Evolutionary conservation across 2,888 invertebrate species (phyloP).

Genomic region (Smittia sp.): DNA sequence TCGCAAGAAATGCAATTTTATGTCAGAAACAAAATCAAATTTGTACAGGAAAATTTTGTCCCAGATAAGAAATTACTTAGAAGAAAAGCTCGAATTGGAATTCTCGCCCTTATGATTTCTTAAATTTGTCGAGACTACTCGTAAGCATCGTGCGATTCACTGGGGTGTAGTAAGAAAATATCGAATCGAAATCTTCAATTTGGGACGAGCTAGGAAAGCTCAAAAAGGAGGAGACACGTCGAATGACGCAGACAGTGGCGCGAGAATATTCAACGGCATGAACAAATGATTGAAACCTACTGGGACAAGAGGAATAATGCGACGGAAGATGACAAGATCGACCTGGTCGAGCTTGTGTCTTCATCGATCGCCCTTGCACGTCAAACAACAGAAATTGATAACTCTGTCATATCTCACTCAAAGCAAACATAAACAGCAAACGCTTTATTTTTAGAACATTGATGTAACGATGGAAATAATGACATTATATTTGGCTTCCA

Average conservation of each 20-base stretch:
- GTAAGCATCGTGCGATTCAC: not conserved
- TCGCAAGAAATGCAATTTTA: not conserved
- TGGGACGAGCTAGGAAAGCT: not conserved
- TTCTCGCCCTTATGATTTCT: not conserved
- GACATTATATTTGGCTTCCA: not conserved
- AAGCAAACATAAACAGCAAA: not conserved
- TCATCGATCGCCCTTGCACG: not conserved
- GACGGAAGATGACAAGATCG: not conserved
- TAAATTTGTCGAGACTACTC: not conserved
- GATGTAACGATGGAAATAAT: conserved; percentile 4
- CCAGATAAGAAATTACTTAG: not conserved
- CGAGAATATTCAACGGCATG: conserved; percentile 30
- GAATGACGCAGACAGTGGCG: conserved; percentile 23
- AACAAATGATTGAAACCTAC: not conserved
- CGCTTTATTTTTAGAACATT: not conserved
- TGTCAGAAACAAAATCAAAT: not conserved
- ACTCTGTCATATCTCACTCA: not conserved
- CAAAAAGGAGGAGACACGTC: not conserved
- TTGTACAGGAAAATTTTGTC: not conserved
- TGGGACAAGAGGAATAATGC: not conserved
- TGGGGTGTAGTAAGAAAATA: not conserved
- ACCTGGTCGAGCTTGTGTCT: too few species aligned
- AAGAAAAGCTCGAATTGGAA: not conserved
- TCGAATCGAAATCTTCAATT: not conserved
- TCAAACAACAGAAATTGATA: not conserved